Percentiles rank a stretch among this genome's conserved stretches.
These are phyloP conservation scores for Pseudochaenichthys georgianus DNA, from an alignment of 2,797 vertebrate species.

Conservation along the genomic window DNA sequence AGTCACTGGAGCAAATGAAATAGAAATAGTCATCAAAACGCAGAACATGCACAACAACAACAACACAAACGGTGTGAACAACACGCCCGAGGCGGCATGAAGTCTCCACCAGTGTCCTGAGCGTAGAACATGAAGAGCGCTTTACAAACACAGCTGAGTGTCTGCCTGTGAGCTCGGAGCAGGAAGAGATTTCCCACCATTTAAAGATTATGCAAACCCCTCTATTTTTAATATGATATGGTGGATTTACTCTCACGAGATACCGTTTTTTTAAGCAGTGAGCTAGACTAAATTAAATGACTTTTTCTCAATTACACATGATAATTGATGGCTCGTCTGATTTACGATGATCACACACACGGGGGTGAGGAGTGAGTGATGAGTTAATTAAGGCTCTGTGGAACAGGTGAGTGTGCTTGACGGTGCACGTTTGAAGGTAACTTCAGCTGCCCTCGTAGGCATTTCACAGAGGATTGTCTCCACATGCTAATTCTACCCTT, in stretches of 20 bases:
- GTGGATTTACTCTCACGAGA: constrained; percentile 21
- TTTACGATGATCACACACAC: constrained; percentile 39
- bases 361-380: constrained; percentile 48
- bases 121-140: constrained; percentile 19
- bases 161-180: constrained; percentile 10
- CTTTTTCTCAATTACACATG: constrained; percentile 39
- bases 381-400: constrained; percentile 71
- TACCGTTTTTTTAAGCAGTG: constrained; percentile 30
- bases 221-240: constrained; percentile 35
- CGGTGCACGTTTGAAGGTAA: constrained; percentile 48
- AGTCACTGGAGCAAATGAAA: constrained; percentile 26
- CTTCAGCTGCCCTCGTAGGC: constrained; percentile 64
- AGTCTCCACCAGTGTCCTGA: constrained; percentile 6
- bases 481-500: constrained; percentile 84
- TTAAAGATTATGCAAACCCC: constrained; percentile 28
- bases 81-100: constrained; percentile 12
- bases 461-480: constrained; percentile 83
- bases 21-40: constrained; percentile 36
- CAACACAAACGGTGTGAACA: not conserved
- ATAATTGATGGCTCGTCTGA: constrained; percentile 32
- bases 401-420: constrained; percentile 64
- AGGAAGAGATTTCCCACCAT: constrained; percentile 3
- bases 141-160: constrained; percentile 37
- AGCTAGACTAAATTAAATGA: constrained; percentile 18
- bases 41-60: constrained; percentile 15